These are phyloP conservation scores for Sterna hirundo DNA, from an alignment of 2,113 vertebrate genomes.

Conservation along the genomic window DNA sequence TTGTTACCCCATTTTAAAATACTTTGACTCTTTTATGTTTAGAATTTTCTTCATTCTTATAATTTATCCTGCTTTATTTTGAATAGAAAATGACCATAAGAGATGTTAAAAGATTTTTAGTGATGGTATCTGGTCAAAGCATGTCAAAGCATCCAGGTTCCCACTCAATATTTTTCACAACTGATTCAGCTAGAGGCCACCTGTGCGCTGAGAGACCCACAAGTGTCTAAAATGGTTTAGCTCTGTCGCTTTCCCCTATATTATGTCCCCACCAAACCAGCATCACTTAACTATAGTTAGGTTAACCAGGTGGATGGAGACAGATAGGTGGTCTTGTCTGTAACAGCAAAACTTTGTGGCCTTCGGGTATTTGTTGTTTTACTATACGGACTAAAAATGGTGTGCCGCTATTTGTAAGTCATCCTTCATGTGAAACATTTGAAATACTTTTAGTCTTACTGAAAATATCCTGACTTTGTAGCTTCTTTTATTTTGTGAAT, in stretches of 20 bases:
- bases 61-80: not conserved
- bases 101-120: not conserved
- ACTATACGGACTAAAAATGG: not conserved
- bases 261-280: not conserved
- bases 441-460: not conserved
- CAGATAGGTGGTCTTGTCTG: not conserved
- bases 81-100: not conserved
- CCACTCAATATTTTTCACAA: not conserved
- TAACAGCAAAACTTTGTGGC: not conserved
- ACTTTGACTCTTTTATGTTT: not conserved
- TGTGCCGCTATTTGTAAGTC: not conserved
- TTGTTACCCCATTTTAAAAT: not conserved
- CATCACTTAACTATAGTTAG: not conserved
- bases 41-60: not conserved
- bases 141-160: not conserved
- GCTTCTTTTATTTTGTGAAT: not conserved
- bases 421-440: not conserved
- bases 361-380: not conserved
- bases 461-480: not conserved
- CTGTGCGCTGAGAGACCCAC: not conserved
- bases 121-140: not conserved
- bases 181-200: not conserved
- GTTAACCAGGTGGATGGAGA: not conserved
- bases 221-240: not conserved
- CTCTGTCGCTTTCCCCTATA: not conserved